These are phyloP conservation scores for Abramis brama DNA, from an alignment of 2,113 vertebrate genomes.

Conservation along the genomic window DNA sequence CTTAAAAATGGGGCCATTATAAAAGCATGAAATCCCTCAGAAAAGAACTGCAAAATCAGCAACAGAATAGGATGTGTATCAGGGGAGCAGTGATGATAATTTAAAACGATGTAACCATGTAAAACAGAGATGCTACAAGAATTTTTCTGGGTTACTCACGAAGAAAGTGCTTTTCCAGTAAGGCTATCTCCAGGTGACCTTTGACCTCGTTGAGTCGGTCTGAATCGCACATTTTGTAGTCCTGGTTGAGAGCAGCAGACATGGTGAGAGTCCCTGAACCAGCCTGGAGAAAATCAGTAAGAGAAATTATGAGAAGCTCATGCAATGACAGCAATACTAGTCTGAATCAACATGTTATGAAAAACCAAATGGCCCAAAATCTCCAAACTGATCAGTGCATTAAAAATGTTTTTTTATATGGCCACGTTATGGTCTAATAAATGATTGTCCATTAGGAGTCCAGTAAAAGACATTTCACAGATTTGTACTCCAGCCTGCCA, in stretches of 20 bases:
- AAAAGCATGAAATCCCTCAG: not conserved
- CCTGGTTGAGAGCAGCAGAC: conserved; percentile 80
- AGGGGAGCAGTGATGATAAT: not conserved
- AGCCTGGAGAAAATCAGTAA: conserved; percentile 73
- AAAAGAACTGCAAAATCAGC: not conserved
- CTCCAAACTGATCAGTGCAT: no score
- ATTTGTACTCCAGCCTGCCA: conserved; percentile 24
- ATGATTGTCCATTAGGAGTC: conserved; percentile 3
- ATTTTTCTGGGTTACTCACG: conserved; percentile 80
- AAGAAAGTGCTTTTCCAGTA: conserved; percentile 96
- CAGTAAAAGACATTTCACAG: not conserved
- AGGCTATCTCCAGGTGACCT: conserved; percentile 96
- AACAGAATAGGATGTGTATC: not conserved
- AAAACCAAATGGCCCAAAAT: no score
- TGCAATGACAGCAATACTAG: not conserved
- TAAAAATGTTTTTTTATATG: no score
- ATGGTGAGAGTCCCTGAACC: conserved; percentile 81
- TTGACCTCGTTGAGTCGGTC: conserved; percentile 93
- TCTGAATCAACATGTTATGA: no score
- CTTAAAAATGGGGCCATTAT: not conserved
- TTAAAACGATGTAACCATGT: not conserved
- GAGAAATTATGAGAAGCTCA: not conserved
- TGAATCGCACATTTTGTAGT: conserved; percentile 83
- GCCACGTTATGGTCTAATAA: not conserved
- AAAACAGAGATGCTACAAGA: not conserved